These are phyloP conservation scores for Callocephalon fimbriatum DNA, from an alignment of 2,113 vertebrate species.

Conservation along the genomic window DNA sequence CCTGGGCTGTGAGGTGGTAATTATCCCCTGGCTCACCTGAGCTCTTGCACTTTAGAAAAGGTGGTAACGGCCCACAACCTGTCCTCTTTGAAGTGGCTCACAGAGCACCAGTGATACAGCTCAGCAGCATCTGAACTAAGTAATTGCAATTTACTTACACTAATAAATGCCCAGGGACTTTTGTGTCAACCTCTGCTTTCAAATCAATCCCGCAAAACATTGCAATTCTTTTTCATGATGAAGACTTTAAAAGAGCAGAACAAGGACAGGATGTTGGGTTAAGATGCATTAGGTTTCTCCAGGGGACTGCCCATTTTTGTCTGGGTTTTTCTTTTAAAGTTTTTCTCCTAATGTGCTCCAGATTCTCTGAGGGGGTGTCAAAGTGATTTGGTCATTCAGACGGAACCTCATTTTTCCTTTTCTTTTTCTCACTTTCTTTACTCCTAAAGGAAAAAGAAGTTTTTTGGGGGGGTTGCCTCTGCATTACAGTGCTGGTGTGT, in stretches of 20 bases:
- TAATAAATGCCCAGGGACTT: neutral
- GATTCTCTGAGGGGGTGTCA: neutral
- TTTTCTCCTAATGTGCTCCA: neutral
- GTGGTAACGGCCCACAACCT: neutral
- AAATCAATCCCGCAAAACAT: neutral
- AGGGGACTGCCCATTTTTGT: neutral
- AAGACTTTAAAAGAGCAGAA: neutral
- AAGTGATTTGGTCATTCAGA: neutral
- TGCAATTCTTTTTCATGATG: neutral
- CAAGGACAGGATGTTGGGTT: neutral
- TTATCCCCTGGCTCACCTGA: neutral
- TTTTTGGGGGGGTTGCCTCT: neutral
- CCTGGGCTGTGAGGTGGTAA: rapidly evolving
- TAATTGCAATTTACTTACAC: neutral
- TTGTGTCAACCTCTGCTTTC: neutral
- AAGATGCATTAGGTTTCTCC: neutral
- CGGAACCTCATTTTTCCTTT: neutral
- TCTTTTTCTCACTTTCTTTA: neutral
- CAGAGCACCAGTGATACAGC: neutral
- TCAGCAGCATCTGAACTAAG: neutral
- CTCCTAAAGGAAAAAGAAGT: neutral
- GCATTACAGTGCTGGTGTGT: neutral
- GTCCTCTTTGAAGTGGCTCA: neutral
- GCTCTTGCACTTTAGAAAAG: neutral
- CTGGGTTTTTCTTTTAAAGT: neutral